phyloP scores from a whole-genome alignment of 1,140 invertebrate species.

The Lepidurus apus region DNA sequence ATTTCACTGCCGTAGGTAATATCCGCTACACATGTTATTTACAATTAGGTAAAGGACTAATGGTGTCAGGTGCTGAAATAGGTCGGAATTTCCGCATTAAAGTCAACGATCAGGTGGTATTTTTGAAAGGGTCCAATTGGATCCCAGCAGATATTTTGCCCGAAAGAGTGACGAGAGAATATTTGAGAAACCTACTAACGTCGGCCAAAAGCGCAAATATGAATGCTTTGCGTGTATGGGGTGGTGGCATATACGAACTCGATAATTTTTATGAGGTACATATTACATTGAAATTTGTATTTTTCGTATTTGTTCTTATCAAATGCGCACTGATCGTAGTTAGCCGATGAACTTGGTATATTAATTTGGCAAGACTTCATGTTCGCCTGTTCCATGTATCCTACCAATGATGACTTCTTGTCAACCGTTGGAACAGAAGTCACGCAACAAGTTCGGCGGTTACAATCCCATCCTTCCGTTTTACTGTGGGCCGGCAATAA shows the following conservation, averaged over 20 bases:
- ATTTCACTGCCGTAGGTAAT: conserved; percentile 29
- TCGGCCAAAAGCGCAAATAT: conserved; percentile 75
- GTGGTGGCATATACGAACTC: conserved; percentile 90
- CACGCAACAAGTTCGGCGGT: conserved; percentile 69
- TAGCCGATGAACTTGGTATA: conserved; percentile 70
- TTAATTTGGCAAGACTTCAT: conserved; percentile 93
- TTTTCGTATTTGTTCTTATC: neutral
- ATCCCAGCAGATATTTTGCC: conserved; percentile 86
- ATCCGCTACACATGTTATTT: conserved; percentile 2
- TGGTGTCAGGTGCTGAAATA: neutral
- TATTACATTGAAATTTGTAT: neutral
- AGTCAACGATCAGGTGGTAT: conserved; percentile 83
- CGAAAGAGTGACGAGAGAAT: conserved; percentile 57
- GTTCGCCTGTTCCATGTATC: conserved; percentile 97
- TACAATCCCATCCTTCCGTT: conserved; percentile 84
- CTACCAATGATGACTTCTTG: conserved; percentile 66
- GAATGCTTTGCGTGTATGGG: conserved; percentile 95
- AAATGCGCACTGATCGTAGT: conserved; percentile 38
- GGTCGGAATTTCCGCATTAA: conserved; percentile 83
- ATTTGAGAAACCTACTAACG: conserved; percentile 54
- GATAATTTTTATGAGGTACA: conserved; percentile 81
- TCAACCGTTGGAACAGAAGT: conserved; percentile 69
- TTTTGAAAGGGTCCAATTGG: conserved; percentile 94
- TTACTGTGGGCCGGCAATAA: conserved; percentile 93
- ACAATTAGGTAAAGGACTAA: neutral